phyloP scores from a whole-genome alignment of 1,140 invertebrate genomes.

The Eueides isabella region DNA sequence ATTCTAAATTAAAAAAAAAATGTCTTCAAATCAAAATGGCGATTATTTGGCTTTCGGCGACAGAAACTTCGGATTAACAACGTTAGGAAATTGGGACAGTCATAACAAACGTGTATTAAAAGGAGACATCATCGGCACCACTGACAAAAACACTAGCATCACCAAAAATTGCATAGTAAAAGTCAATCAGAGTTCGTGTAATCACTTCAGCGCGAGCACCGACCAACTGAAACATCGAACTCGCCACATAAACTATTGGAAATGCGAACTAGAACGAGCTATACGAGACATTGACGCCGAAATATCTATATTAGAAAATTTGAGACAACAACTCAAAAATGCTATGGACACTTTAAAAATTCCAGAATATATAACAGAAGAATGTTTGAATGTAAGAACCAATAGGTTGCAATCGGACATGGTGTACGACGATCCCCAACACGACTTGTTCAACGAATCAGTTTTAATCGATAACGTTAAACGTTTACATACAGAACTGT shows the following conservation, averaged over 20 bases:
- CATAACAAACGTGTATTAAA: slow-evolving; percentile 68
- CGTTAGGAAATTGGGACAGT: slow-evolving; percentile 62
- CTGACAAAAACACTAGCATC: slow-evolving; percentile 65
- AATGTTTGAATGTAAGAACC: slow-evolving; percentile 88
- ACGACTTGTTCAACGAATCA: slow-evolving; percentile 88
- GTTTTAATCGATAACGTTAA: slow-evolving; percentile 85
- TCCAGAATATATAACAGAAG: slow-evolving; percentile 85
- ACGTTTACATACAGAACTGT: slow-evolving; percentile 72
- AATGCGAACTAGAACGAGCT: slow-evolving; percentile 85
- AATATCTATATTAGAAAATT: slow-evolving; percentile 83
- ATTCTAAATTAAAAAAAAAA: background rate
- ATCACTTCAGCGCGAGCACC: slow-evolving; percentile 82
- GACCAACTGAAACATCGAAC: slow-evolving; percentile 83
- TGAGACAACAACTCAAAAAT: slow-evolving; percentile 84
- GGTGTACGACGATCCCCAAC: slow-evolving; percentile 90
- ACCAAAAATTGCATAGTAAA: slow-evolving; percentile 75
- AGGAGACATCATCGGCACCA: slow-evolving; percentile 69
- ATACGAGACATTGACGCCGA: slow-evolving; percentile 85
- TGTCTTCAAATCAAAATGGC: slow-evolving; percentile 46
- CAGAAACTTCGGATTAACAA: slow-evolving; percentile 61
- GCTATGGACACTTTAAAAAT: slow-evolving; percentile 84
- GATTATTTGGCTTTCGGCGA: slow-evolving; percentile 67
- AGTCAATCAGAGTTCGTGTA: slow-evolving; percentile 70
- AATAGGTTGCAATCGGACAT: slow-evolving; percentile 89
- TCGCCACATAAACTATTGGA: slow-evolving; percentile 85